These are phyloP conservation scores for Metalampra italica DNA, from an alignment of 2,888 invertebrate species.

Conservation along the genomic window DNA sequence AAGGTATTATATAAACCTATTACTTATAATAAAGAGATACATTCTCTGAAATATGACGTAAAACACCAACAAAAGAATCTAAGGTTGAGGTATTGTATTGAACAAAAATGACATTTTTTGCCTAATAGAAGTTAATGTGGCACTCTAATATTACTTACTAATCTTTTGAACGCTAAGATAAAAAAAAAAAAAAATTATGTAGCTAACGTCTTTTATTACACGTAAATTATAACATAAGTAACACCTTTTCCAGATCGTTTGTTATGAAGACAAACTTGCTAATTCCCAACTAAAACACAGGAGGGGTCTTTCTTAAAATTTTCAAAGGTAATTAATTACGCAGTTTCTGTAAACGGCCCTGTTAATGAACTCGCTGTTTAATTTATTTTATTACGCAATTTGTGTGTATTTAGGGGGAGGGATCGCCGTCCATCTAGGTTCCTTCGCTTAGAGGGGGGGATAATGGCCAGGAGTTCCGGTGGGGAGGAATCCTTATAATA, in stretches of 20 bases:
- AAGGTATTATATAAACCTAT: too few relatives aligned
- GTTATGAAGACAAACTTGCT: not conserved
- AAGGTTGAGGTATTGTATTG: too few relatives aligned
- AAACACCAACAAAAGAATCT: too few relatives aligned
- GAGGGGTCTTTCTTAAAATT: slow-evolving; percentile 31
- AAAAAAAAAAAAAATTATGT: too few relatives aligned
- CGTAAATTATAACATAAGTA: too few relatives aligned
- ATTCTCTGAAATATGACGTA: too few relatives aligned
- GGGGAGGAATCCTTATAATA: not conserved
- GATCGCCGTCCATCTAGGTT: slow-evolving; percentile 9
- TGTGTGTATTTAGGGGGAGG: slow-evolving; percentile 23
- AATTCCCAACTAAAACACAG: not conserved
- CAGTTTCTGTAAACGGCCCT: slow-evolving; percentile 27
- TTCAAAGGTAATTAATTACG: slow-evolving; percentile 45
- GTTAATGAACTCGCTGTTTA: slow-evolving; percentile 41
- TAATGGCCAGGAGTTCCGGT: not conserved
- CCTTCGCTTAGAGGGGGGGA: not conserved
- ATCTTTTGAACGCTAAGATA: too few relatives aligned
- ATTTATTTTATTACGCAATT: slow-evolving; percentile 46
- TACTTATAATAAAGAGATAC: too few relatives aligned
- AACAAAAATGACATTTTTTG: too few relatives aligned
- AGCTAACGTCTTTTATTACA: too few relatives aligned
- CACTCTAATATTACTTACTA: too few relatives aligned
- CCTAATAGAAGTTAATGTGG: too few relatives aligned
- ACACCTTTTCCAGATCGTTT: not conserved